Percentiles rank a stretch among this genome's conserved stretches.
phyloP scores from a whole-genome alignment of 2,113 vertebrate genomes.

The western clawed frog (Xenopus tropicalis) region UCB_Xtro_10.0 CM004445.2:30840501-30841000 shows the following conservation, averaged over 20 bases:
- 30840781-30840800: too few relatives aligned
- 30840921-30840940: constrained; percentile 39
- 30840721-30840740: too few relatives aligned
- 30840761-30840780: too few relatives aligned
- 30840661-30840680: too few relatives aligned
- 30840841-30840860: too few relatives aligned
- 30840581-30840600: constrained; percentile 21
- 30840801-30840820: too few relatives aligned
- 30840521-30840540: background rate
- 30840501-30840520: background rate
- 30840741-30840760: too few relatives aligned
- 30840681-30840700: too few relatives aligned
- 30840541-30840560: constrained; percentile 16
- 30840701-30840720: too few relatives aligned
- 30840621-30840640: background rate
- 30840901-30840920: constrained; percentile 31
- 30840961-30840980: constrained; percentile 22
- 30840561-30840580: constrained; percentile 6
- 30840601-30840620: background rate
- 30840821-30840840: too few relatives aligned
- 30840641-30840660: background rate
- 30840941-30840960: constrained; percentile 31
- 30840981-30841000: constrained; percentile 35
- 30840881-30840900: too few relatives aligned
- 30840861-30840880: too few relatives aligned